A percentile compares a stretch with the other conserved stretches of the same genome.
Conservation (phyloP, 1,140 invertebrate genomes). For the Brachionus calyciflorus region DNA sequence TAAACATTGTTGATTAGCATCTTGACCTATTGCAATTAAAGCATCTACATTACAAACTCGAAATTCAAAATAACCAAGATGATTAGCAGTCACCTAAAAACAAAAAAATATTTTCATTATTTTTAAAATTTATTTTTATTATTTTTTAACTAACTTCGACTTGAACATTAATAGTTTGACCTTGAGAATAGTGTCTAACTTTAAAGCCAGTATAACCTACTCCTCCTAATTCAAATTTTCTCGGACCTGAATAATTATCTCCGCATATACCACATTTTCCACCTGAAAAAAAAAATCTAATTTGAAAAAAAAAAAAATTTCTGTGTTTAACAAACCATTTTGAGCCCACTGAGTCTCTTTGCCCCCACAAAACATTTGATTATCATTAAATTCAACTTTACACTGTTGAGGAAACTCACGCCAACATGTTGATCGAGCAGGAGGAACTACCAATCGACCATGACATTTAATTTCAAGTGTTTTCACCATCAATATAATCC, state of each 20-base stretch:
- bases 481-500: not conserved
- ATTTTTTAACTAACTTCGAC: constrained; percentile 3
- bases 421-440: constrained; percentile 65
- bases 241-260: not conserved
- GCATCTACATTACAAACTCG: constrained; percentile 49
- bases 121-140: not conserved
- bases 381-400: constrained; percentile 79
- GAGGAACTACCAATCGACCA: constrained; percentile 42
- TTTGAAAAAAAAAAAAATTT: not conserved
- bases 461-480: not conserved
- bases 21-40: not conserved
- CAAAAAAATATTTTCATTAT: constrained; percentile 50
- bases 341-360: constrained; percentile 63
- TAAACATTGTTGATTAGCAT: constrained; percentile 32
- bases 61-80: constrained; percentile 52
- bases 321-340: not conserved
- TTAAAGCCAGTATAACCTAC: constrained; percentile 2
- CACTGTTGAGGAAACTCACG: constrained; percentile 54
- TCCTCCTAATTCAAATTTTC: constrained; percentile 38
- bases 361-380: constrained; percentile 82
- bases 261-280: constrained; percentile 46
- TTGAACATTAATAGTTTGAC: constrained; percentile 4
- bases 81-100: constrained; percentile 64
- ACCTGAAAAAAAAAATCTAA: not conserved
- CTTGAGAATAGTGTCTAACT: not conserved